phyloP scores from a whole-genome alignment of 1,140 invertebrate genomes.

The Brachionus asplanchnoidis region DNA sequence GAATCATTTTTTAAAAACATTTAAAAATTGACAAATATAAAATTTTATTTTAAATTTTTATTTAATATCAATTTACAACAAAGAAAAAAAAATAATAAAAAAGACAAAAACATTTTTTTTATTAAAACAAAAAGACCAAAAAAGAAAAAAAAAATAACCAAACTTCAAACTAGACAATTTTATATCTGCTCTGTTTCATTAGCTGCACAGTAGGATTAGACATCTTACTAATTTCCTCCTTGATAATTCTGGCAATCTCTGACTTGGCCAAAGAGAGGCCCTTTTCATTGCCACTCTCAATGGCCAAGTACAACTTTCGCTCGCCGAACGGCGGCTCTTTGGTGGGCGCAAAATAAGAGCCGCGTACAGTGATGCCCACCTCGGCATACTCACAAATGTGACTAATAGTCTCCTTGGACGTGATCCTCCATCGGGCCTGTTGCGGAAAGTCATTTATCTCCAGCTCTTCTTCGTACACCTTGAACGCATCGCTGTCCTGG shows the following conservation, averaged over 20 bases:
- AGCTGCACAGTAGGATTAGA: slow-evolving; percentile 24
- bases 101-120: background rate
- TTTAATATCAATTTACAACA: background rate
- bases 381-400: slow-evolving; percentile 98
- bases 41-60: background rate
- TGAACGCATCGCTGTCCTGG: slow-evolving; percentile 54
- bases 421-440: slow-evolving; percentile 94
- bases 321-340: slow-evolving; percentile 76
- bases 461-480: slow-evolving; percentile 94
- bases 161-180: background rate
- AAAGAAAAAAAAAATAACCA: background rate
- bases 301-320: slow-evolving; percentile 92
- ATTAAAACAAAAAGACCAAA: background rate
- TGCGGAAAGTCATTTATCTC: slow-evolving; percentile 99
- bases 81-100: background rate
- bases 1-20: too few species aligned
- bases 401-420: slow-evolving; percentile 92
- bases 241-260: slow-evolving; percentile 93
- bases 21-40: too few species aligned
- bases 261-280: slow-evolving; percentile 95
- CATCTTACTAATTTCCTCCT: slow-evolving; percentile 90
- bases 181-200: slow-evolving; percentile 40
- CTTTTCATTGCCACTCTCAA: slow-evolving; percentile 93
- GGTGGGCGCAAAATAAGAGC: slow-evolving; percentile 77
- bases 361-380: slow-evolving; percentile 92